Evolutionary conservation across 2,113 vertebrate genomes (phyloP), one percentile per base, ranked within the genome.

Genomic region (Neogale vison): DNA sequence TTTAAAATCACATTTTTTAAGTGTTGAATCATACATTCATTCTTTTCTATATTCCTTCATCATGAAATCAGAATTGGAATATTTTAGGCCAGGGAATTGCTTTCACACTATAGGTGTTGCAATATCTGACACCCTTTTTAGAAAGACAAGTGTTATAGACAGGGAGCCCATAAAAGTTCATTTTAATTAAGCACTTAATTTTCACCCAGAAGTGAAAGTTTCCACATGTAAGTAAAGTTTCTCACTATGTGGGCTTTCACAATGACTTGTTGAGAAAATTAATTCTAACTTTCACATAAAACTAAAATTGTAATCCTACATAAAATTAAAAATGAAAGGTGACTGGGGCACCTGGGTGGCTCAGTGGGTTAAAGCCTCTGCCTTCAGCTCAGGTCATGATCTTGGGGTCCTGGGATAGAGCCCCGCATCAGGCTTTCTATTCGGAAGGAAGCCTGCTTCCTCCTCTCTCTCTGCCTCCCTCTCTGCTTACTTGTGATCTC

Each of bases 181-280:
- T 92, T 90, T 85, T 92, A 89, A 90, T 93, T 92, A 89, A 85
- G 52, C 55, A 92, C 47, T 91, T 97, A 81, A 81, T 97, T 97
- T 93, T 96, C 52, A 93, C 72, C 57, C 47, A 67, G 87, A 95
- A 77, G n/a, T 92, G 87, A 91, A 95, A 96, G 86, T 92, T 95
- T 92, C 45, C 74, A 36, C 36, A 50, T 36, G 34, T 63, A 61
- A 61, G 45, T 76, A 81, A 84, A 74, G 47, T 86, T 90, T 97
- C 92, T 90, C 24, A 88, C 24, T 45, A 69, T 65, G 45, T 63
- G 90, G 91, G 20, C 45, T 86, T 93, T 59, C 29, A 71, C 26
- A 93, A 29, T 59, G 65, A 85, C 29, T 47, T 93, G 47, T 8
- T 84, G 45, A 76, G 42, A 95, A 95, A 91, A 71, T 4, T 8